Conservation (phyloP, 1,140 invertebrate species). For the Triops longicaudatus region DNA sequence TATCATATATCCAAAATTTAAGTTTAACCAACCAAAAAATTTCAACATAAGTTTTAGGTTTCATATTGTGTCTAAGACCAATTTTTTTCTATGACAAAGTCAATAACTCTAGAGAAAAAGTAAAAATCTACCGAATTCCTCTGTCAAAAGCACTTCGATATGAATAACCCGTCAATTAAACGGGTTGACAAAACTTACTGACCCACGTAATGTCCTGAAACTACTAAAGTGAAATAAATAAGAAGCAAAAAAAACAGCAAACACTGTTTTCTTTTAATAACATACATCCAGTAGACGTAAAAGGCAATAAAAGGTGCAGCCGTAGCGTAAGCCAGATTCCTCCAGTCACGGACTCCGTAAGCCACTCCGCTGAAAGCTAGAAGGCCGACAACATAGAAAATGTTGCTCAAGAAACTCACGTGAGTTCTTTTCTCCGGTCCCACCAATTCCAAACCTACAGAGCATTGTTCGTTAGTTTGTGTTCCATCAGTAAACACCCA, state of each 20-base stretch:
- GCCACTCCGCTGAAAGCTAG: conserved; percentile 31
- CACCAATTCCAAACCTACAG: conserved; percentile 32
- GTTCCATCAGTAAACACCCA: background rate
- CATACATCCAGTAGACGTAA: conserved; percentile 28
- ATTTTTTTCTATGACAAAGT: too few relatives aligned
- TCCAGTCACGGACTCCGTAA: conserved; percentile 32
- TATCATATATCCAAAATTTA: too few relatives aligned
- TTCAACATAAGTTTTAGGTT: too few relatives aligned
- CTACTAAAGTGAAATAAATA: too few relatives aligned
- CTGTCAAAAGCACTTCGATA: background rate
- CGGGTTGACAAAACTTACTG: too few relatives aligned
- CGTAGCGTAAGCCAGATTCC: conserved; percentile 32
- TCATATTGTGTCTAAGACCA: too few relatives aligned
- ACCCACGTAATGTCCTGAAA: too few relatives aligned
- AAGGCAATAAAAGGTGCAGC: conserved; percentile 33
- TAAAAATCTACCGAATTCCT: too few relatives aligned
- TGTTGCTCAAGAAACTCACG: conserved; percentile 32
- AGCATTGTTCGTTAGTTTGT: background rate
- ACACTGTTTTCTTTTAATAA: background rate
- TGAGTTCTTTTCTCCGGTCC: conserved; percentile 33
- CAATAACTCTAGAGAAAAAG: too few relatives aligned
- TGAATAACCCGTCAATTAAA: background rate
- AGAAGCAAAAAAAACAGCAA: too few relatives aligned
- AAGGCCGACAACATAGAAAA: conserved; percentile 34
- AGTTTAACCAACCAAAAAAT: too few relatives aligned